These are phyloP conservation scores for Eupithecia tripunctaria DNA, from an alignment of 2,888 invertebrate genomes.

Conservation along the genomic window DNA sequence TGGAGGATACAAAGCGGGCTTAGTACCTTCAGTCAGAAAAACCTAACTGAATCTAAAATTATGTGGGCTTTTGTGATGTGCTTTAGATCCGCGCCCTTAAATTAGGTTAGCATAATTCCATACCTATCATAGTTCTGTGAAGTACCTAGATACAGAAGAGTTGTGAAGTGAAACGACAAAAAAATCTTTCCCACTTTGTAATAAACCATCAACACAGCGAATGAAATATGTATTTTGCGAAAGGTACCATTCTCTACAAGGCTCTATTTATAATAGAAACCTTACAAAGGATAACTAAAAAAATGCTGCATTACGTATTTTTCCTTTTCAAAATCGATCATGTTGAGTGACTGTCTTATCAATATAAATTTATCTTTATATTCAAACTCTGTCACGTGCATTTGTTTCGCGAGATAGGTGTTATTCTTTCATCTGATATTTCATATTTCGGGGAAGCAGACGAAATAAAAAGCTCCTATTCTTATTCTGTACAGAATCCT, in stretches of 20 bases:
- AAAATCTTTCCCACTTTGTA: neutral
- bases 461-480: conserved; percentile 59
- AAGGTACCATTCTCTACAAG: neutral
- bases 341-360: neutral
- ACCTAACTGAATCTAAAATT: neutral
- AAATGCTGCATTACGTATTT: neutral
- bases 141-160: neutral
- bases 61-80: neutral
- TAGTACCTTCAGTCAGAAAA: conserved; percentile 13
- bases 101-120: neutral
- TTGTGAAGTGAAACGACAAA: neutral
- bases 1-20: conserved; percentile 15
- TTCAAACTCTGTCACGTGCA: conserved; percentile 59
- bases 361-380: conserved; percentile 6
- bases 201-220: neutral
- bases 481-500: conserved; percentile 54
- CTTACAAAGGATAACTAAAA: neutral
- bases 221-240: neutral
- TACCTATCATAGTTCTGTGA: neutral
- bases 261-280: neutral
- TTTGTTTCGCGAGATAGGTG: conserved; percentile 52
- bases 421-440: conserved; percentile 62
- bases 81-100: neutral
- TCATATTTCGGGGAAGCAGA: conserved; percentile 51
- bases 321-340: neutral